phyloP scores from a whole-genome alignment of 2,113 vertebrate species.

The Tympanuchus pallidicinctus region DNA sequence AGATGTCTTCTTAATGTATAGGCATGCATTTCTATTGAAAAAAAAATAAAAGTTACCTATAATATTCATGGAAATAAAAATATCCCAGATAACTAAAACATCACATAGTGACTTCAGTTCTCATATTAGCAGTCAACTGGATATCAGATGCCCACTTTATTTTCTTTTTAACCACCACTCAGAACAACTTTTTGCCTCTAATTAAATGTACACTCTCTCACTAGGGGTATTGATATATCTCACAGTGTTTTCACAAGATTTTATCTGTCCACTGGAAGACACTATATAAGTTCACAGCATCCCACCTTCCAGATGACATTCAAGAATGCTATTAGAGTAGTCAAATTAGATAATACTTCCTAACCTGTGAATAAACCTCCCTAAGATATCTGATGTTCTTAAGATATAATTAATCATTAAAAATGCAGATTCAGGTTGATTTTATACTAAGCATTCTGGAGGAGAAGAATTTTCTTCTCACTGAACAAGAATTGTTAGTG shows the following conservation, averaged over 20 bases:
- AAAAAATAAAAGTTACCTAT: neutral
- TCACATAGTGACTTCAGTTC: neutral
- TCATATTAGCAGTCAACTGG: neutral
- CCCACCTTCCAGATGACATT: conserved; percentile 19
- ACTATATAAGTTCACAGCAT: conserved; percentile 10
- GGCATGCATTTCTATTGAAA: neutral
- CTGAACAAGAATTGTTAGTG: neutral
- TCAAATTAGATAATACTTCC: neutral
- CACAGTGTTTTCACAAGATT: conserved; percentile 26
- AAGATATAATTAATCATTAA: neutral
- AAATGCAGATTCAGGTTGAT: neutral
- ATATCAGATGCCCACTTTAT: neutral
- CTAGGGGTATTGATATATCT: conserved; percentile 18
- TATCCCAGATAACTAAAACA: neutral
- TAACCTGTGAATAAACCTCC: neutral
- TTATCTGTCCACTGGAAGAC: conserved; percentile 27
- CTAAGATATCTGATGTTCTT: neutral
- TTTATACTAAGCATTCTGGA: neutral
- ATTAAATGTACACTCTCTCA: conserved; percentile 46
- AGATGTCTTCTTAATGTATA: neutral
- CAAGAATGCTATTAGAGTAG: neutral
- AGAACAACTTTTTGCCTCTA: conserved; percentile 5
- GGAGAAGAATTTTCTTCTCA: neutral
- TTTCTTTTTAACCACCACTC: neutral
- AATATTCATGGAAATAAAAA: neutral